Evolutionary conservation across 1,140 invertebrate genomes (phyloP), one percentile per base, ranked within the genome.

Genomic region (Cotesia chilonis): DNA sequence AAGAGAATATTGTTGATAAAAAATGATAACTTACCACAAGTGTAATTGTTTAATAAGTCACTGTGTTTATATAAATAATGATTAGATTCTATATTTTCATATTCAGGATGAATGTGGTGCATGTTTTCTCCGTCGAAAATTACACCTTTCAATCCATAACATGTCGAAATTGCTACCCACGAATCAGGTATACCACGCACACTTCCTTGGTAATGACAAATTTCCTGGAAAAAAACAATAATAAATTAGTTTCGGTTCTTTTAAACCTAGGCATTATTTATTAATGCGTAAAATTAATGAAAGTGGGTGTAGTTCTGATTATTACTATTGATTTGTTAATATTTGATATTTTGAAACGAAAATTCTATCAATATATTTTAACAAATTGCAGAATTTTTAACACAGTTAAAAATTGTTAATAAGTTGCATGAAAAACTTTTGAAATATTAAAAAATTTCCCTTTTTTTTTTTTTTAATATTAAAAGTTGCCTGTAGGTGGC

Each of bases 111-210:
- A 70, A 98, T 90, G 80, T 96, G 94, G 84, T 93, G 92, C 76
- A 92, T 90, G 52, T 91, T 88, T 57, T 88, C 81, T 2, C 94
- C 94, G 84, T 96, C 94, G 80, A 90, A 94, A 71, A 97, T 89
- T 20, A 95, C 90, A 38, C 96, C 96, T 67, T 92, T 91, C 55
- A 97, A 84, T 28, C 93, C 92, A 77, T 89, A 86, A 81, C 96
- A 97, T 6, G 95, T 96, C 59, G 95, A 97, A 12, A 97, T 75
- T 0, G 95, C 96, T 57, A 90, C 95, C 91, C 93, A 94, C 1
- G 95, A 96, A 41, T 89, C 86, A 4, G 89, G 87, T 71, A 90
- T 85, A 68, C 89, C 91, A 73, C 91, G 85, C n/a, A 97, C 89
- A 55, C 87, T 91, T 36, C 96, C 96, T 81, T 93, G 90, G 80